Evolutionary conservation across 2,797 vertebrate genomes (phyloP), one percentile per base, ranked within the genome.

Genomic region (Artibeus lituratus): DNA sequence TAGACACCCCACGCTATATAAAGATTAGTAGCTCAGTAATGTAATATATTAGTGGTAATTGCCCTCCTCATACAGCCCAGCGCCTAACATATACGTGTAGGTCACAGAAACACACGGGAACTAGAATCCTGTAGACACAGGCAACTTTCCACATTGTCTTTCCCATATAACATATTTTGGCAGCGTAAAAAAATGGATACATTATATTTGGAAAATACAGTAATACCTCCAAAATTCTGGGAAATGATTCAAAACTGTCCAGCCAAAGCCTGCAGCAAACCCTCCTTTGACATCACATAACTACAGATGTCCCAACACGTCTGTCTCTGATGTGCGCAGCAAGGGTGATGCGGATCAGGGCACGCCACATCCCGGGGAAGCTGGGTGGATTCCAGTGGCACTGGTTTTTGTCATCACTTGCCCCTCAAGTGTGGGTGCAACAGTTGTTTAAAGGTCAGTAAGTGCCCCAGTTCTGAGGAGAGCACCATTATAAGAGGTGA

Each of bases 151-250:
- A 32, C 70, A 15, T 67, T 87, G 35, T 87, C 77, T 94, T 87
- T 91, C 21, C 57, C 32, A 59, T 16, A 24, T 11, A 57, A 35
- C 8, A n/a, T 49, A 65, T 78, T 85, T 84, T 70, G 24, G 77
- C 21, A 73, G 42, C 53, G 74, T 82, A 55, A 44, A 86, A 70
- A 74, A 87, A n/a, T 39, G 21, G 47, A 85, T 93, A 35, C 10
- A 65, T 57, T 91, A 21, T 72, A 77, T 80, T n/a, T 94, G 78
- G 85, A 95, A 93, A 96, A 87, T 90, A 87, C 44, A 94, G 53
- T 51, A 51, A 59, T 65, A 35, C 72, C 53, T 62, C 72, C 2
- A n/a, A 76, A 96, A 90, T 37, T 19, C 77, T 91, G 78, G 91
- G n/a, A 72, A 96, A 77, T 77, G 24, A 94, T 96, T 94, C 86